Evolutionary conservation across 35 echinoderm and acorn worm genomes (phyloP).

Genomic region (Apostichopus parvimensis): DNA sequence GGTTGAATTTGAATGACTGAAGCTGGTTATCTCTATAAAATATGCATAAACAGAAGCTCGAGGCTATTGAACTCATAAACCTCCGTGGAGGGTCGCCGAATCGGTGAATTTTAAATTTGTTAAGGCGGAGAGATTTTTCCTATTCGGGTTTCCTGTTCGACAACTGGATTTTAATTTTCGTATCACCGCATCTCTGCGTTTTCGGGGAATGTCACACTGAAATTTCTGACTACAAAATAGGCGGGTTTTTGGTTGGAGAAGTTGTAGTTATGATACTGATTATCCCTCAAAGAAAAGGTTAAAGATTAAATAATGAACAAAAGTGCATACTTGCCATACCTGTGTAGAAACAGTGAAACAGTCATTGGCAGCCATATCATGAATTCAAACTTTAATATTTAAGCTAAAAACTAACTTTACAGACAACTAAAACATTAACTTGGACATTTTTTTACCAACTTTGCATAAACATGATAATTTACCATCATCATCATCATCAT

Average conservation of each 20-base stretch:
- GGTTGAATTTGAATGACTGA: background rate
- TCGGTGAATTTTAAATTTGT: background rate
- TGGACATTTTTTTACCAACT: too few species aligned
- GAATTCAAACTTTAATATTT: background rate
- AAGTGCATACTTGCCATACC: constrained; percentile 20
- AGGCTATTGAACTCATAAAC: constrained; percentile 13
- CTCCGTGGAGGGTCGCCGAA: background rate
- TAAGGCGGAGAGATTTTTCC: background rate
- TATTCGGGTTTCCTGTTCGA: background rate
- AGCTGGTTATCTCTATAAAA: background rate
- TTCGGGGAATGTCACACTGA: constrained; percentile 4
- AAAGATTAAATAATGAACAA: background rate
- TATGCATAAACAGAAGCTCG: background rate
- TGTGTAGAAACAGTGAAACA: constrained; percentile 19
- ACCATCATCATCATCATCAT: too few species aligned
- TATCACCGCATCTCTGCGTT: background rate
- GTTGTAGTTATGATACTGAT: background rate
- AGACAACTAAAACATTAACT: too few species aligned
- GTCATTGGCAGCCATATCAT: background rate
- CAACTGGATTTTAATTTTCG: background rate
- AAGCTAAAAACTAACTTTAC: too few species aligned
- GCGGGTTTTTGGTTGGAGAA: background rate
- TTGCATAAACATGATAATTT: too few species aligned
- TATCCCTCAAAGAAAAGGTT: background rate
- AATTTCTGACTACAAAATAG: background rate